Conservation (phyloP, 2,113 vertebrate species). For the Alouatta palliata region DNA sequence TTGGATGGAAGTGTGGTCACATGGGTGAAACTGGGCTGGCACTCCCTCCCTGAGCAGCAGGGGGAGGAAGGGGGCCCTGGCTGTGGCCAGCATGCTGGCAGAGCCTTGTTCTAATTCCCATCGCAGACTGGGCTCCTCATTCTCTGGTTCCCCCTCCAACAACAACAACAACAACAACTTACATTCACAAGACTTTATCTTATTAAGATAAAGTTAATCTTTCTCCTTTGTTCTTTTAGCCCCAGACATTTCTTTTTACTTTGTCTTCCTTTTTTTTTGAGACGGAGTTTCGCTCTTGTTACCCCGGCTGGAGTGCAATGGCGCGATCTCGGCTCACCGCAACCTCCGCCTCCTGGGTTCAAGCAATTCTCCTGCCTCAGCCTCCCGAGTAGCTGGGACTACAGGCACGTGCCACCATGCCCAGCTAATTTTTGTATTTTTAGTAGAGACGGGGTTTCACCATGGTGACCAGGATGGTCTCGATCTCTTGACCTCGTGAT, state of each 20-base stretch:
- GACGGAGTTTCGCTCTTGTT: too few species aligned
- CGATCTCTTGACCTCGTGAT: too few species aligned
- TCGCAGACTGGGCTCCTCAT: not conserved
- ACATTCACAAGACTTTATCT: not conserved
- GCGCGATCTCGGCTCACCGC: too few species aligned
- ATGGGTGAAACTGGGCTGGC: slow-evolving; percentile 56
- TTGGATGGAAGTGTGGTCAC: slow-evolving; percentile 60
- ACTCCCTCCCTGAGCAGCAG: not conserved
- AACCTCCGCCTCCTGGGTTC: too few species aligned
- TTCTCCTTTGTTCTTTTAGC: slow-evolving; percentile 3
- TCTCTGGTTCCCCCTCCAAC: not conserved
- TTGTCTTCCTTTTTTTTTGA: too few species aligned
- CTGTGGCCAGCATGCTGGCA: not conserved
- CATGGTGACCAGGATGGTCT: too few species aligned
- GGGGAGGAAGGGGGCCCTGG: not conserved
- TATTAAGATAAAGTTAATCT: not conserved
- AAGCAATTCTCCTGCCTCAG: too few species aligned
- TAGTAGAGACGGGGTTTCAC: too few species aligned
- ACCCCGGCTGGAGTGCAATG: too few species aligned
- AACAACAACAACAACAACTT: not conserved
- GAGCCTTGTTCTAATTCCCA: not conserved
- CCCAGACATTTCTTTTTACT: not conserved
- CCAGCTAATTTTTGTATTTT: too few species aligned
- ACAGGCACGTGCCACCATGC: too few species aligned
- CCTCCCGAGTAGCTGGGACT: too few species aligned